Percentiles rank a stretch among this genome's conserved stretches.
These are phyloP conservation scores for Brachyptera risi DNA, from an alignment of 2,888 invertebrate species.

Conservation along the genomic window DNA sequence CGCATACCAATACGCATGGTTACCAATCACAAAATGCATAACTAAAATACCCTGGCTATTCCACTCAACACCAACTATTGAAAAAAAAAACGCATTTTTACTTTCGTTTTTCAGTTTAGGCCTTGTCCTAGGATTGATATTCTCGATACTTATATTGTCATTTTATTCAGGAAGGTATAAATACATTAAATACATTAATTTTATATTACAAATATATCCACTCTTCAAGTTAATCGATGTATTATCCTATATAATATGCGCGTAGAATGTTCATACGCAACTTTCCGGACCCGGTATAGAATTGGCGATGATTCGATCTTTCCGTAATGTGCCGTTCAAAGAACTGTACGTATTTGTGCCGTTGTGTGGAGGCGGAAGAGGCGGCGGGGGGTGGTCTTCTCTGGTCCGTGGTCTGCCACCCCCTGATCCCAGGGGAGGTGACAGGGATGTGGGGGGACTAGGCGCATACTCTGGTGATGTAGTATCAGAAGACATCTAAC, in stretches of 20 bases:
- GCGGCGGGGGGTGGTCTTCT: slow-evolving; percentile 29
- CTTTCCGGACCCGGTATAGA: slow-evolving; percentile 84
- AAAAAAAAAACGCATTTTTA: not conserved
- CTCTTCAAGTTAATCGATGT: not conserved
- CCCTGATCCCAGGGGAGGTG: slow-evolving; percentile 22
- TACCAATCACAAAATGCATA: no score
- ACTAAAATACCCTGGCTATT: slow-evolving; percentile 23
- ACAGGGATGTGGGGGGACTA: slow-evolving; percentile 21
- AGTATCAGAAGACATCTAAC: slow-evolving; percentile 22
- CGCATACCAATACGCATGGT: no score
- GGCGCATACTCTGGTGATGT: slow-evolving; percentile 25
- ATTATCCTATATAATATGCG: not conserved
- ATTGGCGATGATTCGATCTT: slow-evolving; percentile 75
- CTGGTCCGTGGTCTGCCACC: slow-evolving; percentile 21
- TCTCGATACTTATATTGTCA: no score
- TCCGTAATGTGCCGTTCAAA: slow-evolving; percentile 47
- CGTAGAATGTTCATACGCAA: slow-evolving; percentile 61
- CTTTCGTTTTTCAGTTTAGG: not conserved
- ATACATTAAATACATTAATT: not conserved
- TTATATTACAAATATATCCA: not conserved
- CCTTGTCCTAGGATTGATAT: not conserved
- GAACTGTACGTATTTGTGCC: slow-evolving; percentile 47
- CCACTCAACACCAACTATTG: slow-evolving; percentile 20
- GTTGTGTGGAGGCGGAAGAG: slow-evolving; percentile 38
- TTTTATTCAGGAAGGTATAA: not conserved